phyloP scores from a whole-genome alignment of 2,113 vertebrate species.

The Melanerpes aurifrons region DNA sequence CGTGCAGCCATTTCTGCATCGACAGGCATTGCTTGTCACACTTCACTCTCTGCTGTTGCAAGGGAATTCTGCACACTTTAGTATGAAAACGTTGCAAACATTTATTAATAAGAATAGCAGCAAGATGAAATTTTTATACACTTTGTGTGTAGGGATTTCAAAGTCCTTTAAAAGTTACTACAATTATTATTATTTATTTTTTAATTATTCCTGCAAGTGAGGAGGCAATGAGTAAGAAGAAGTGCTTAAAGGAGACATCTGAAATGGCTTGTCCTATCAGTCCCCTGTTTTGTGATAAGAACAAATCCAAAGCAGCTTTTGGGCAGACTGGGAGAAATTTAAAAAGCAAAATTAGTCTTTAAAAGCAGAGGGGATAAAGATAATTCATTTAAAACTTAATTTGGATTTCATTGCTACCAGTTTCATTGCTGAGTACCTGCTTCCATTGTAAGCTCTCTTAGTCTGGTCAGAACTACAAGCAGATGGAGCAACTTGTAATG shows the following conservation, averaged over 20 bases:
- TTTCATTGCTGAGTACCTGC: background rate
- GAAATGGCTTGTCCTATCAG: background rate
- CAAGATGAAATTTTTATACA: background rate
- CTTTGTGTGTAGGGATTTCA: background rate
- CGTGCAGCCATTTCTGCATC: background rate
- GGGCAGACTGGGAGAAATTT: background rate
- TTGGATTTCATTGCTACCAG: too few species aligned
- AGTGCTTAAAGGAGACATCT: background rate
- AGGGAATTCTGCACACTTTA: rapidly evolving
- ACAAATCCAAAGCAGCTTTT: background rate
- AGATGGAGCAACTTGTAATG: background rate
- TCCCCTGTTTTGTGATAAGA: background rate
- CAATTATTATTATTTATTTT: background rate
- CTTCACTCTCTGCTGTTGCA: rapidly evolving
- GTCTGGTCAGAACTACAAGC: background rate
- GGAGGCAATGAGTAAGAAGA: background rate
- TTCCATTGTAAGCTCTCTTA: background rate
- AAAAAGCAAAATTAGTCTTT: background rate
- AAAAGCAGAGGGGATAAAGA: background rate
- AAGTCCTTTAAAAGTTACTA: background rate
- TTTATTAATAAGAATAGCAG: background rate
- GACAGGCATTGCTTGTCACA: background rate
- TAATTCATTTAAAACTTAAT: background rate
- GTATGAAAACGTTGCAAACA: rapidly evolving
- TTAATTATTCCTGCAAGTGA: background rate